Conservation (phyloP, 2,888 invertebrate species). For the Temnothorax rugatulus region DNA sequence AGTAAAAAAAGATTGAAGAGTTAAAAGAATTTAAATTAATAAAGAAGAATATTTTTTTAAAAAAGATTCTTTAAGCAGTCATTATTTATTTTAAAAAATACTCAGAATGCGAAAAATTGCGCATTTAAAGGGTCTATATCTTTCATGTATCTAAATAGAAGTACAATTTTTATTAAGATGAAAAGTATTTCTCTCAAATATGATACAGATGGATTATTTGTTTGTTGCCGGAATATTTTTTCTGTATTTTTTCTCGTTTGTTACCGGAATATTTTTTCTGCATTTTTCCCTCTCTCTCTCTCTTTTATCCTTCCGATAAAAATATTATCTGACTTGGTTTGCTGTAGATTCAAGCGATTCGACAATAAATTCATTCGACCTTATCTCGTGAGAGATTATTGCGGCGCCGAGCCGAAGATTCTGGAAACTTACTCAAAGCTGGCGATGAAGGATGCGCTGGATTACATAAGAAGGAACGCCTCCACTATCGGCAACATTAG, state of each 20-base stretch:
- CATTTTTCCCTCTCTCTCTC: no score
- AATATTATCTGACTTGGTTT: neutral
- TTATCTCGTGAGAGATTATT: slow-evolving; percentile 93
- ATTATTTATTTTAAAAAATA: no score
- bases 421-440: slow-evolving; percentile 97
- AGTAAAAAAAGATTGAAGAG: no score
- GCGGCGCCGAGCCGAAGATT: slow-evolving; percentile 97
- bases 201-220: neutral
- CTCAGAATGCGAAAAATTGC: no score
- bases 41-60: no score
- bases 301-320: neutral
- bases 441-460: slow-evolving; percentile 97
- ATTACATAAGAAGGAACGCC: slow-evolving; percentile 95
- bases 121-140: neutral
- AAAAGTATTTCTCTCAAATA: neutral
- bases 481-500: slow-evolving; percentile 95
- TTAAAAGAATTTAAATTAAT: no score
- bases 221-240: neutral
- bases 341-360: slow-evolving; percentile 94
- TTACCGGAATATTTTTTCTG: no score
- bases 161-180: neutral
- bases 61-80: no score
- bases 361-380: slow-evolving; percentile 98
- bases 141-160: neutral
- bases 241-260: neutral